Base-by-base conservation (phyloP, 1,140 invertebrate genomes). In the Caenorhabditis tropicalis region DNA sequence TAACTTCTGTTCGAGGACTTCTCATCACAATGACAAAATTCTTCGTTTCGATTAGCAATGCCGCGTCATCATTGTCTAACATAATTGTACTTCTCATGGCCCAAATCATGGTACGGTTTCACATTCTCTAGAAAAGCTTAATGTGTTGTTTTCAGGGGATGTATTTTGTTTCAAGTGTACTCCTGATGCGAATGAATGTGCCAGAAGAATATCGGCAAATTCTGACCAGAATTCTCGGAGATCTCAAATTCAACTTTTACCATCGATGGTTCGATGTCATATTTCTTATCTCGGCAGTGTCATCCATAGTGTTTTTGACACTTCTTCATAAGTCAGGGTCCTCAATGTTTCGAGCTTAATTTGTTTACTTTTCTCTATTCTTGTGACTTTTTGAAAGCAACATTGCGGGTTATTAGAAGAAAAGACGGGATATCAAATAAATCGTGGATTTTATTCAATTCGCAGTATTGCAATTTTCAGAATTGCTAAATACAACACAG, bases 261-360 rank as follows among this genome's bases (percentile, higher is more conserved):
- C 98, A 99, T 92, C 94, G 98, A 65, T 99, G 98, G 98, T 99
- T 99, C 92, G 98, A 99, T 93, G 97, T 99, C 0, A 99, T 99
- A 92, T 99, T 99, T 92, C 93, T 99, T 74, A 85, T 85, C 19
- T 85, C 84, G 1, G 84, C 84, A 5, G 82, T 85, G 15, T 85
- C 84, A n/a, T 81, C 70, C 15, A 85, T 85, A 31, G 33, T 74
- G 4, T 74, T 74, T n/a, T 21, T 74, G 21, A 74, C 65, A 21
- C 10, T 74, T 16, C 43, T 74, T 43, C 65, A 74, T n/a, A 74
- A 74, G 27, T 46, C 65, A n/a, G 65, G 65, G 4, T 74, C 65
- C 16, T 74, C 65, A 5, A 43, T 74, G 65, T 74, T 74, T 43
- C n/a, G 65, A n/a, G 36, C 65, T 10, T 74, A 24, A 74, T 74